Evolutionary conservation across 2,113 vertebrate species (phyloP).

Genomic region (Salminus brasiliensis): DNA sequence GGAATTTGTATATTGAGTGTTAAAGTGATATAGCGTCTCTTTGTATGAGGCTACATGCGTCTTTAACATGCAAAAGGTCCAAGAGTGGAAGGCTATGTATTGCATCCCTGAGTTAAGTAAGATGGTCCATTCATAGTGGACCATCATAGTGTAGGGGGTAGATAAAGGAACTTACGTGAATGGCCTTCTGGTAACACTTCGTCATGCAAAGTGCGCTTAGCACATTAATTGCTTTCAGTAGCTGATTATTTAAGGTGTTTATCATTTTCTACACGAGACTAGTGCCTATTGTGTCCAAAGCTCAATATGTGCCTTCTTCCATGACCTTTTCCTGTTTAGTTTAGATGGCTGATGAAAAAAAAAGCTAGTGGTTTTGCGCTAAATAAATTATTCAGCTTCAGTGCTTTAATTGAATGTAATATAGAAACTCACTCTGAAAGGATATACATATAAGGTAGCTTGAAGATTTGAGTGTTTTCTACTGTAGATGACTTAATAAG

Average conservation of each 20-base stretch:
- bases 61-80: not conserved
- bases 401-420: not conserved
- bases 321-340: not conserved
- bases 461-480: not conserved
- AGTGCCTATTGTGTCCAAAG: conserved; percentile 19
- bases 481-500: not conserved
- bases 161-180: conserved; percentile 6
- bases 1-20: not conserved
- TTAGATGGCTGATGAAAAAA: conserved; percentile 31
- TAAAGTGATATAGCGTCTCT: not conserved
- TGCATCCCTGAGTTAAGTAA: conserved; percentile 11
- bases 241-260: conserved; percentile 27
- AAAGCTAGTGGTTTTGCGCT: not conserved
- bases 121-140: not conserved
- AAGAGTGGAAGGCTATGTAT: not conserved
- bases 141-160: not conserved
- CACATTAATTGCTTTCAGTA: conserved; percentile 13
- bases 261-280: conserved; percentile 4
- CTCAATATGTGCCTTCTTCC: not conserved
- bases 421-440: not conserved
- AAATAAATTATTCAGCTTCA: not conserved
- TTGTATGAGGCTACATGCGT: not conserved
- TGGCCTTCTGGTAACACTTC: conserved; percentile 30
- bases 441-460: not conserved
- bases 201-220: not conserved